Evolutionary conservation across 2,113 vertebrate species (phyloP), one percentile per base, ranked within the genome.

Genomic region (Podilymbus podiceps): DNA sequence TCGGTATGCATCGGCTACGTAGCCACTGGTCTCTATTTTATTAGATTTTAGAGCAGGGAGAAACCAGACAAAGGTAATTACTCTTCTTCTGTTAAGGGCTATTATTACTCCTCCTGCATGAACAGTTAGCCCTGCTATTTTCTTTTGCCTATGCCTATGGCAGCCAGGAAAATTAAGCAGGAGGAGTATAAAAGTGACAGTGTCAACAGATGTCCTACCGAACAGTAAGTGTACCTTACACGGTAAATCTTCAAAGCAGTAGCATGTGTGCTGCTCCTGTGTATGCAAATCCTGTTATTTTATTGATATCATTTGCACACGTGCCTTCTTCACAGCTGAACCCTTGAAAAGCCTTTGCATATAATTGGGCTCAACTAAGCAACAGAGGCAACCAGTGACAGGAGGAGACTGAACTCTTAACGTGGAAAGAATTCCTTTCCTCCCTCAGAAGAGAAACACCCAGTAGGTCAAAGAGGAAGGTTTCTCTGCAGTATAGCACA

Each of bases 41-140:
- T 73, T 82, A 89, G 69, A 53, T 94, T 96, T 95, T 90, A 77
- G 11, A 90, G 86, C 90, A 90, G 81, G 90, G 80, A 93, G 94
- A 94, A 97, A 90, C 76, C 93, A 98, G 96, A 97, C 96, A 96
- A 98, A 98, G 95, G 97, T 97, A 98, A 98, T 98, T 98, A 96
- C 95, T 97, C 96, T 97, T 97, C 93, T 94, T 97, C 97, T 95
- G 91, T 95, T 98, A 95, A 96, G 96, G 95, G 88, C 93, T 97
- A 67, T 97, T 95, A 97, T 97, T 98, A 97, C 88, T 97, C 92
- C 97, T 96, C 92, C 97, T 96, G 94, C 96, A 88, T 72, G 88
- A 97, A 96, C 81, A 95, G 90, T 96, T 96, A 97, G 86, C 86
- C 59, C 94, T 93, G 96, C 96, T 97, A 90, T 97, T 98, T 97